phyloP scores from a whole-genome alignment of 1,140 invertebrate genomes.

The Saxidomus purpurata region DNA sequence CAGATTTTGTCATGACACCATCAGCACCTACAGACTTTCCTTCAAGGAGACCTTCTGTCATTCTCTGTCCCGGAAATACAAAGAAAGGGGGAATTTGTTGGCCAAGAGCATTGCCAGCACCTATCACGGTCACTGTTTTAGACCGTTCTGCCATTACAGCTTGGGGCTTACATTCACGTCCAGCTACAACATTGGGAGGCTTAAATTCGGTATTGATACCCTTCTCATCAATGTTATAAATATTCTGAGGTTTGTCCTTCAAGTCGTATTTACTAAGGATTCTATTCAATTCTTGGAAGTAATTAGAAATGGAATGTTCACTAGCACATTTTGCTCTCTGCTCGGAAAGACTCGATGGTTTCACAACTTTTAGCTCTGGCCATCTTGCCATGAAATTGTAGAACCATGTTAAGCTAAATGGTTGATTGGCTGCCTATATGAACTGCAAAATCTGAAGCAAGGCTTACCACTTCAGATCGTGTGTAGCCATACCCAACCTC shows the following conservation, averaged over 20 bases:
- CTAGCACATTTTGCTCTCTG: slow-evolving; percentile 1
- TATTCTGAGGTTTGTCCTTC: neutral
- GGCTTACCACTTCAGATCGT: neutral
- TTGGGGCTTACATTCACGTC: neutral
- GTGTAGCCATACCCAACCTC: neutral
- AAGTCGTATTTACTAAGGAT: neutral
- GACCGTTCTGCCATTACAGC: neutral
- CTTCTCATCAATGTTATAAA: slow-evolving; percentile 13
- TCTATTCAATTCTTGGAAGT: neutral
- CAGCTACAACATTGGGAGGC: neutral
- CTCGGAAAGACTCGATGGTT: neutral
- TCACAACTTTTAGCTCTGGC: too few relatives aligned
- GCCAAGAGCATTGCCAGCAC: slow-evolving; percentile 84
- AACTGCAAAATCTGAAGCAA: neutral
- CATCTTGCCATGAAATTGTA: too few relatives aligned
- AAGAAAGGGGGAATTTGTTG: slow-evolving; percentile 83
- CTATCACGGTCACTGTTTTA: slow-evolving; percentile 59
- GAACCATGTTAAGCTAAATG: too few relatives aligned
- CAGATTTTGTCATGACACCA: neutral
- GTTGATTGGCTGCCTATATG: neutral
- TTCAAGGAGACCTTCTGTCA: slow-evolving; percentile 36
- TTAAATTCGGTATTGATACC: neutral
- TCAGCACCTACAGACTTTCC: neutral
- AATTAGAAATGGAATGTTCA: too few relatives aligned
- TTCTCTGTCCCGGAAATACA: slow-evolving; percentile 62